These are phyloP conservation scores for Coranthus polyacanthus DNA, from an alignment of 2,797 vertebrate genomes.

Conservation along the genomic window DNA sequence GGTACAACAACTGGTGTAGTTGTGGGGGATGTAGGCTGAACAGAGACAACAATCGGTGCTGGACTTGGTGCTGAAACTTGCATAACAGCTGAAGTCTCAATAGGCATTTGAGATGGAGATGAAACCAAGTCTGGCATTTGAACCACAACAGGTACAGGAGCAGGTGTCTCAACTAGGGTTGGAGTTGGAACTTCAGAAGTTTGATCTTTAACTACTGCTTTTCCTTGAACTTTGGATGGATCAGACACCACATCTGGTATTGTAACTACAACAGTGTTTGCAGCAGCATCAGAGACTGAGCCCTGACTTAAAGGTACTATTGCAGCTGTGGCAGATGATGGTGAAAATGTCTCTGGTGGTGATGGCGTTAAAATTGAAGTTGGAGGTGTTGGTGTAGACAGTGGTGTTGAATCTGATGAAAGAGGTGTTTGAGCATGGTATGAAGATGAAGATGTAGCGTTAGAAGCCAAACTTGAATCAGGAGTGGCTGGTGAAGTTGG, in stretches of 20 bases:
- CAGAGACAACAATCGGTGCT: constrained; percentile 58
- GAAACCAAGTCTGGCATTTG: constrained; percentile 82
- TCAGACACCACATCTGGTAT: constrained; percentile 79
- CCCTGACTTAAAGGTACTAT: constrained; percentile 16
- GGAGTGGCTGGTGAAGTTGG: constrained; percentile 79
- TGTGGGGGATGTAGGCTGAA: constrained; percentile 42
- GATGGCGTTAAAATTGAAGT: constrained; percentile 56
- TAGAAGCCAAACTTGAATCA: constrained; percentile 80
- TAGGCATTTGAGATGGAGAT: constrained; percentile 74
- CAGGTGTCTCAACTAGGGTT: constrained; percentile 5
- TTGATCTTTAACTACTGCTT: constrained; percentile 31
- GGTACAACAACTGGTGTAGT: constrained; percentile 34
- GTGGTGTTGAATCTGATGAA: constrained; percentile 79
- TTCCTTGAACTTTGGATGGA: constrained; percentile 63
- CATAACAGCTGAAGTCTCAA: constrained; percentile 51
- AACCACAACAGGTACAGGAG: constrained; percentile 51
- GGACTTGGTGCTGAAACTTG: constrained; percentile 62
- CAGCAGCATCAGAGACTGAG: constrained; percentile 13
- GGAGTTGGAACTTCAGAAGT: constrained; percentile 22
- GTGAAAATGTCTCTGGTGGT: constrained; percentile 42
- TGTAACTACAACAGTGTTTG: constrained; percentile 65
- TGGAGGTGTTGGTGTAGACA: constrained; percentile 78
- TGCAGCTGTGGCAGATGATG: constrained; percentile 36
- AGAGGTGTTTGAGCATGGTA: constrained; percentile 76
- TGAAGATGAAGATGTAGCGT: constrained; percentile 78